phyloP scores from a whole-genome alignment of 2,113 vertebrate species.

The Dolichotis patagonum region DNA sequence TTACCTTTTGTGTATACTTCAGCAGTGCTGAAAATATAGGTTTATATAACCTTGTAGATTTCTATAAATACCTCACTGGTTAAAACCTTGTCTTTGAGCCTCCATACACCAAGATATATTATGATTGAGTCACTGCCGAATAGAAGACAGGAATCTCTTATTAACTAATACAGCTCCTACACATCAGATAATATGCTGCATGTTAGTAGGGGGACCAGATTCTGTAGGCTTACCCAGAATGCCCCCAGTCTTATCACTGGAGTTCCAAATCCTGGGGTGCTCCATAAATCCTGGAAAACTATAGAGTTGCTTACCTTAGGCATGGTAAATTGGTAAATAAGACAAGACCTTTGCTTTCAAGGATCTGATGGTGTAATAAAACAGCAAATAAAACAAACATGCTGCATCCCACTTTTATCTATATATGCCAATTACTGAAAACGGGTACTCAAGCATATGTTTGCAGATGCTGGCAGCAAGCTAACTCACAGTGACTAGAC shows the following conservation, averaged over 20 bases:
- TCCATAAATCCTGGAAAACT: not conserved
- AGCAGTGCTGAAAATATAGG: not conserved
- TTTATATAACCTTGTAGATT: not conserved
- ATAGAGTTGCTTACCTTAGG: not conserved
- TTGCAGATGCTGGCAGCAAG: not conserved
- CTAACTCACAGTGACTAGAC: not conserved
- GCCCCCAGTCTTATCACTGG: not conserved
- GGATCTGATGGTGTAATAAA: not conserved
- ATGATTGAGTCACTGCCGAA: not conserved
- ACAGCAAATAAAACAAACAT: not conserved
- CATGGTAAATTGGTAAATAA: not conserved
- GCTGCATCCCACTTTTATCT: not conserved
- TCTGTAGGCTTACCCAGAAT: not conserved
- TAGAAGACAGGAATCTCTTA: not conserved
- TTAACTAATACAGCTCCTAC: not conserved
- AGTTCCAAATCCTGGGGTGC: not conserved
- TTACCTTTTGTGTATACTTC: not conserved
- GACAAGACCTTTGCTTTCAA: not conserved
- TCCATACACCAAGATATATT: not conserved
- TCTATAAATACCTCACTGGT: not conserved
- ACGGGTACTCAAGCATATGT: not conserved
- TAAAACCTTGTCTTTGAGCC: not conserved
- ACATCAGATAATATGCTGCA: not conserved
- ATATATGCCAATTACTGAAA: not conserved
- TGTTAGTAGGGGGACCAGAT: not conserved